These are phyloP conservation scores for Climacteris rufus DNA, from an alignment of 2,113 vertebrate species.

Conservation along the genomic window DNA sequence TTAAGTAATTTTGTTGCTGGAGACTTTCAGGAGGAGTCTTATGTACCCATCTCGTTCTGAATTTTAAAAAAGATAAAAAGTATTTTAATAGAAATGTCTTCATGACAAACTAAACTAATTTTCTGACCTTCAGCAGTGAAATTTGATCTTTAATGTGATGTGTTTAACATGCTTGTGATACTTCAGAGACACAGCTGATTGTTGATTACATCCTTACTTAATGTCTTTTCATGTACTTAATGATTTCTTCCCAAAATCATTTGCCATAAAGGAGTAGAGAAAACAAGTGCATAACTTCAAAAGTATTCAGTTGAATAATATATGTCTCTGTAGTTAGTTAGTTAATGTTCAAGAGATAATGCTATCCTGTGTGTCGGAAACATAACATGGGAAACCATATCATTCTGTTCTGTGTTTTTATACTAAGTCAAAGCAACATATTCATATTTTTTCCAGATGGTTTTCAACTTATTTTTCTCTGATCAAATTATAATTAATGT, in stretches of 20 bases:
- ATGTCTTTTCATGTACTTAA: not conserved
- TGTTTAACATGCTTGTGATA: not conserved
- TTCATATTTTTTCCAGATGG: constrained; percentile 33
- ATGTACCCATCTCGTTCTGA: not conserved
- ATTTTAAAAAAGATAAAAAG: not conserved
- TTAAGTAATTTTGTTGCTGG: not conserved
- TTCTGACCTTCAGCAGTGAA: not conserved
- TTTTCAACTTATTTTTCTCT: constrained; percentile 53
- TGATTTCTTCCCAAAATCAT: not conserved
- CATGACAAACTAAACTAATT: not conserved
- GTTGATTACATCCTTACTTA: not conserved
- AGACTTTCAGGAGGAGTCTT: not conserved
- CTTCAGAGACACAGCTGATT: not conserved
- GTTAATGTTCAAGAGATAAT: no score
- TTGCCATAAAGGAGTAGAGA: not conserved
- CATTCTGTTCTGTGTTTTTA: not conserved
- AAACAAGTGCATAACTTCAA: not conserved
- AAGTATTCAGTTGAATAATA: not conserved
- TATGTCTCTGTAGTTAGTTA: not conserved
- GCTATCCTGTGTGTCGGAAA: not conserved
- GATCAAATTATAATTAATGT: constrained; percentile 56
- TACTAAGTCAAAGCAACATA: constrained; percentile 1
- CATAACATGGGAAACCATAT: not conserved
- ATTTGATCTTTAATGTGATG: not conserved
- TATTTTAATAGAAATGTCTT: not conserved